Conservation (phyloP, 1,140 invertebrate species). For the Papilio aristodemus region DNA sequence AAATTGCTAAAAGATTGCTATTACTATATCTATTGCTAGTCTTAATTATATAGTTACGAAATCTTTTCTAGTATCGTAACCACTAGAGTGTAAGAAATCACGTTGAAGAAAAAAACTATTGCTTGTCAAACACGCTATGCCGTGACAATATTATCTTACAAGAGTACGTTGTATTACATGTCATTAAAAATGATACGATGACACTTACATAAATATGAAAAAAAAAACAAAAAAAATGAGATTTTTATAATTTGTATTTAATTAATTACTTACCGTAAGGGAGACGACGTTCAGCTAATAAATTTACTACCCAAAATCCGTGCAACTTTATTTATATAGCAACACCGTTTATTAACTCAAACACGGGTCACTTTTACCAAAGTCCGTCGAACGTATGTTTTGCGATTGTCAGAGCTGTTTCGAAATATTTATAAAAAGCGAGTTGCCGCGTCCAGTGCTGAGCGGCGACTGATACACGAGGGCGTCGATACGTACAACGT, state of each 20-base stretch:
- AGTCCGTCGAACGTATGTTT: conserved; percentile 36
- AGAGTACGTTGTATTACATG: not conserved
- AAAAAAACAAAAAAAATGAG: not conserved
- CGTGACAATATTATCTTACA: conserved; percentile 39
- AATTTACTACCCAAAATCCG: conserved; percentile 49
- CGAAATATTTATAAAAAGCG: conserved; percentile 33
- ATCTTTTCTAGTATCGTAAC: not conserved
- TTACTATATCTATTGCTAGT: not conserved
- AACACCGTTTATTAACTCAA: conserved; percentile 43
- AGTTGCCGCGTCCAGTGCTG: conserved; percentile 57
- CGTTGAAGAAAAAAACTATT: conserved; percentile 30
- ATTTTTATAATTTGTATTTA: not conserved
- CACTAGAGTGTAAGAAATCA: conserved; percentile 13
- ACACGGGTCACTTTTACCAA: conserved; percentile 52
- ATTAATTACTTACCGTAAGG: conserved; percentile 54
- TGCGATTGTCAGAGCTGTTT: not conserved
- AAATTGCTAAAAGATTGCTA: too few relatives aligned
- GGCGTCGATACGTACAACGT: conserved; percentile 39
- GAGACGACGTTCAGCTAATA: conserved; percentile 44
- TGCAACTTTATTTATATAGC: conserved; percentile 37
- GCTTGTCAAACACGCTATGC: conserved; percentile 40
- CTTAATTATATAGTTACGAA: not conserved
- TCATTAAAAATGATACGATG: not conserved
- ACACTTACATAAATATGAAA: not conserved
- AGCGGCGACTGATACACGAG: conserved; percentile 58